phyloP scores from a whole-genome alignment of 2,888 invertebrate species.

The Cantharis nigra region DNA sequence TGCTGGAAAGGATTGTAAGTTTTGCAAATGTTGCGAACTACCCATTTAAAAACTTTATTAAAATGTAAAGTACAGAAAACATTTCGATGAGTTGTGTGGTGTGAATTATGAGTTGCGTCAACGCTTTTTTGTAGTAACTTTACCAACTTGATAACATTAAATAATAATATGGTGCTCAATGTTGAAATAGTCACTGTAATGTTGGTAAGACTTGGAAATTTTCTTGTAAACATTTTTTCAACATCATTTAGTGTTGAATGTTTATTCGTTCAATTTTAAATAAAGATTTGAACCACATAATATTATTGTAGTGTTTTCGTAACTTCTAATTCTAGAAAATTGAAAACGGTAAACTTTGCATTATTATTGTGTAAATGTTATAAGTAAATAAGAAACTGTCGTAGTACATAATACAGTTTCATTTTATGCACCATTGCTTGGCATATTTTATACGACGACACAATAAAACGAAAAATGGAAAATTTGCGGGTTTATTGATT shows the following conservation, averaged over 20 bases:
- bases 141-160: no score
- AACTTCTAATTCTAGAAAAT: background rate
- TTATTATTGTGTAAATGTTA: background rate
- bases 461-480: background rate
- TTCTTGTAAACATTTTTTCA: no score
- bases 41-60: background rate
- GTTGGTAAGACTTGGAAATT: no score
- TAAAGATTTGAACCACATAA: background rate
- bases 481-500: background rate
- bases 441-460: background rate
- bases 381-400: background rate
- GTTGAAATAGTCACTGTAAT: no score
- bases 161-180: no score
- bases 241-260: no score
- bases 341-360: background rate
- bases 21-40: background rate
- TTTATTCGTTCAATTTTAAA: background rate
- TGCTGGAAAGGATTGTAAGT: background rate
- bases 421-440: background rate
- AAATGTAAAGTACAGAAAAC: background rate
- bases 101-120: no score
- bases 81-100: background rate
- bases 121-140: no score
- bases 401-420: background rate
- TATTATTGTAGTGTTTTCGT: background rate